These are phyloP conservation scores for Merodon equestris DNA, from an alignment of 2,888 invertebrate genomes.

Conservation along the genomic window DNA sequence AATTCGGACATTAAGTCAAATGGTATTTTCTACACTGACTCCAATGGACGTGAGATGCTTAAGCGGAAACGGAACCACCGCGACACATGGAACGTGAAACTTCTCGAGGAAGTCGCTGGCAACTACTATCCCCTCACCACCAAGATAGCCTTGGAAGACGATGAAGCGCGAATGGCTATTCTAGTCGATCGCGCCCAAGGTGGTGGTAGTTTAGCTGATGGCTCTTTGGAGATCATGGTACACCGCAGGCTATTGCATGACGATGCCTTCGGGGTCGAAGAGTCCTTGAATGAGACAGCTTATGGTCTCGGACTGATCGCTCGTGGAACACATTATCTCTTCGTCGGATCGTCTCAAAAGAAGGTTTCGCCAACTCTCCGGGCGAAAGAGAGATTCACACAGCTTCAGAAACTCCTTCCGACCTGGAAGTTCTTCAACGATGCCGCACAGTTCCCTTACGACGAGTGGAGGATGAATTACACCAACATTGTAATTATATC, in stretches of 20 bases:
- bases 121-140: slow-evolving; percentile 97
- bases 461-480: slow-evolving; percentile 79
- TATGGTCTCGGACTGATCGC: slow-evolving; percentile 85
- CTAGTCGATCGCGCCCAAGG: slow-evolving; percentile 91
- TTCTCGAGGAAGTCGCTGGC: slow-evolving; percentile 87
- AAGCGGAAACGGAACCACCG: slow-evolving; percentile 84
- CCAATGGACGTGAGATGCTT: slow-evolving; percentile 93
- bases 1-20: slow-evolving; percentile 83
- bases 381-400: slow-evolving; percentile 79
- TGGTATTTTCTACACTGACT: slow-evolving; percentile 92
- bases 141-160: slow-evolving; percentile 85
- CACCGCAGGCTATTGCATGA: slow-evolving; percentile 92
- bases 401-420: slow-evolving; percentile 81
- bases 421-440: slow-evolving; percentile 83
- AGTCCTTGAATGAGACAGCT: slow-evolving; percentile 91
- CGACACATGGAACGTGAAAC: slow-evolving; percentile 85
- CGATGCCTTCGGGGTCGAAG: slow-evolving; percentile 95
- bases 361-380: slow-evolving; percentile 74
- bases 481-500: slow-evolving; percentile 71
- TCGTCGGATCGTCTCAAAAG: slow-evolving; percentile 76
- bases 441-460: slow-evolving; percentile 78
- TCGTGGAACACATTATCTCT: slow-evolving; percentile 84
- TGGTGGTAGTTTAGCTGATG: slow-evolving; percentile 86
- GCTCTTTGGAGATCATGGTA: slow-evolving; percentile 89
- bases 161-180: slow-evolving; percentile 74